These are phyloP conservation scores for Squalus acanthias DNA, from an alignment of 2,797 vertebrate genomes.

Conservation along the genomic window DNA sequence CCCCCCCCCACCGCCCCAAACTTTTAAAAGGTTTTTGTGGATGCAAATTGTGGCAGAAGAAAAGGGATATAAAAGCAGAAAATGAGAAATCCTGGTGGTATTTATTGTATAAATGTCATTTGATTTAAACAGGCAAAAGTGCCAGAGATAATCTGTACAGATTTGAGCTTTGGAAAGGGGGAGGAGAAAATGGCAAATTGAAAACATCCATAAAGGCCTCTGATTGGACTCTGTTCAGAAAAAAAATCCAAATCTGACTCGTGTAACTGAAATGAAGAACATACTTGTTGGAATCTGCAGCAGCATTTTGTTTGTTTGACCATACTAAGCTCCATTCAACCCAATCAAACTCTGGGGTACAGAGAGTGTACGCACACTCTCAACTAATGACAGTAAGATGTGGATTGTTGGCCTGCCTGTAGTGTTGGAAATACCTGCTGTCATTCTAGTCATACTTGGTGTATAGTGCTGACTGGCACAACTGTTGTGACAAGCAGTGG, in stretches of 20 bases:
- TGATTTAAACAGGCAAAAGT: neutral
- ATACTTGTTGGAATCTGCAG: neutral
- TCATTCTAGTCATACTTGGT: neutral
- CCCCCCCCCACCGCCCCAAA: neutral
- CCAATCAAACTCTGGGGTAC: neutral
- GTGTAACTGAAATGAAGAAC: neutral
- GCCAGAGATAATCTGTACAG: neutral
- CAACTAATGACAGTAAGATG: neutral
- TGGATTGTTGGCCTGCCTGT: neutral
- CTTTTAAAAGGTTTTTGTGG: neutral
- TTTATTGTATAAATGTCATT: neutral
- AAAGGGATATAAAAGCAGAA: neutral
- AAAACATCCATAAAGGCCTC: neutral
- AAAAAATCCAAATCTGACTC: neutral
- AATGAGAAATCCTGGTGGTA: neutral
- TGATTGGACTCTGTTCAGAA: neutral
- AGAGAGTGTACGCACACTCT: neutral
- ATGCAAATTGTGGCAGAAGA: neutral
- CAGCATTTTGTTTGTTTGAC: neutral
- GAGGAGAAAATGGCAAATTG: neutral
- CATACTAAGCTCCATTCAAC: neutral
- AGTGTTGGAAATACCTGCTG: neutral
- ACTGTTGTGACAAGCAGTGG: slow-evolving; percentile 47
- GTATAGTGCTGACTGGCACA: slow-evolving; percentile 30
- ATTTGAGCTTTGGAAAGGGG: neutral